Evolutionary conservation across 2,113 vertebrate species (phyloP).

Genomic region (Aythya baeri): DNA sequence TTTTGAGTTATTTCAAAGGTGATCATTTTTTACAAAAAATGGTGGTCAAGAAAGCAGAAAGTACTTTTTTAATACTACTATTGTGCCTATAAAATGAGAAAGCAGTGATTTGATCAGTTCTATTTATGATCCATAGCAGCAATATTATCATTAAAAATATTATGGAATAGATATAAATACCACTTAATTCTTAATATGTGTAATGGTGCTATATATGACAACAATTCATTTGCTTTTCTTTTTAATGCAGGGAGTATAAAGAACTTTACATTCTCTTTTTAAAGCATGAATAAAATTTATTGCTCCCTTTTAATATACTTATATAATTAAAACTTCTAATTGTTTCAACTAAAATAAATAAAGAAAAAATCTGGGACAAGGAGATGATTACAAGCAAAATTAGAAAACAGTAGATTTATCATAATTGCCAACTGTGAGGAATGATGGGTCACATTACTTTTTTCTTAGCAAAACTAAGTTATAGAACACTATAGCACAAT

Average conservation of each 20-base stretch:
- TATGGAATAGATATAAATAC: constrained; percentile 65
- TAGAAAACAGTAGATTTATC: constrained; percentile 49
- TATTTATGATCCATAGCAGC: constrained; percentile 50
- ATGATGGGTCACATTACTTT: constrained; percentile 55
- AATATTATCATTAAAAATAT: constrained; percentile 47
- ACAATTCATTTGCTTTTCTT: neutral
- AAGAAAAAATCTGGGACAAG: constrained; percentile 37
- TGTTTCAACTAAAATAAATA: constrained; percentile 68
- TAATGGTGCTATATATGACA: constrained; percentile 44
- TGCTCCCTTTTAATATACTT: constrained; percentile 66
- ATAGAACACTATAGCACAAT: constrained; percentile 67
- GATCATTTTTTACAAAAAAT: constrained; percentile 9
- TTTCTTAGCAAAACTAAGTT: constrained; percentile 57
- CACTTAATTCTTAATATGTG: constrained; percentile 23
- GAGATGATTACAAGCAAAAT: constrained; percentile 63
- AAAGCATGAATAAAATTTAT: constrained; percentile 64
- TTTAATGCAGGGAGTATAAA: constrained; percentile 75
- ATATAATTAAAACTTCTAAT: constrained; percentile 45
- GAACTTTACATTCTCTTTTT: constrained; percentile 69
- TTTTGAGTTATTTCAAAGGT: constrained; percentile 17
- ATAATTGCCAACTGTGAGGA: constrained; percentile 52
- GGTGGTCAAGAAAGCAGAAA: constrained; percentile 16
- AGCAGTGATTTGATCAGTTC: constrained; percentile 20
- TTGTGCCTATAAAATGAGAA: constrained; percentile 36
- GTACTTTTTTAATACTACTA: constrained; percentile 5